These are phyloP conservation scores for Habrosyne pyritoides DNA, from an alignment of 2,888 invertebrate species.

Conservation along the genomic window DNA sequence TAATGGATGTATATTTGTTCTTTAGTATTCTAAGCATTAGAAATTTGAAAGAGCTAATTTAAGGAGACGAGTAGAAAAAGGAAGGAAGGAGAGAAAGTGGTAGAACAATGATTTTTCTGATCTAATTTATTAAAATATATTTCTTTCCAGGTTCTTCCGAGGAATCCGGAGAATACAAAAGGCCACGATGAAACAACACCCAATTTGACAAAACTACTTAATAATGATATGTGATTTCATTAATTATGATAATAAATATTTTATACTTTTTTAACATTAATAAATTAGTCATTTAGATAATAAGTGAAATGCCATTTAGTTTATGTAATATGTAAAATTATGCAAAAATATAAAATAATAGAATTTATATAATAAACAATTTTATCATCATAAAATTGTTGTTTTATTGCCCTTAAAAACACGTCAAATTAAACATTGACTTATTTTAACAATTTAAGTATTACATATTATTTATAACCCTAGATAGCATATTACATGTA, in stretches of 20 bases:
- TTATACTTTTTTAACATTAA: conserved; percentile 53
- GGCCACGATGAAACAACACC: conserved; percentile 63
- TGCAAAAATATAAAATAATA: conserved; percentile 53
- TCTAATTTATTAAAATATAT: conserved; percentile 7
- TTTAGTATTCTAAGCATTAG: too few relatives aligned
- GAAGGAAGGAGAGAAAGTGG: neutral
- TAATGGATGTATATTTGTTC: too few relatives aligned
- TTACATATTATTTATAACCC: too few relatives aligned
- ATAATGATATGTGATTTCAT: conserved; percentile 70
- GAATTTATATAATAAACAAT: too few relatives aligned
- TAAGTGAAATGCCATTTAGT: conserved; percentile 60
- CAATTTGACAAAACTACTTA: conserved; percentile 58
- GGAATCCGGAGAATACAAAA: conserved; percentile 76
- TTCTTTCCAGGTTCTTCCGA: conserved; percentile 70
- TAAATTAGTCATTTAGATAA: conserved; percentile 75
- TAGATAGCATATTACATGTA: too few relatives aligned
- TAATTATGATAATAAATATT: conserved; percentile 53
- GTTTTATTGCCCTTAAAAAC: neutral
- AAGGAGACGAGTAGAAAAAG: too few relatives aligned
- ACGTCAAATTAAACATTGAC: neutral
- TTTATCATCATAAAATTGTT: conserved; percentile 20
- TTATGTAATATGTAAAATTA: conserved; percentile 45
- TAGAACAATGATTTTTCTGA: too few relatives aligned
- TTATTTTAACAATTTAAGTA: too few relatives aligned
- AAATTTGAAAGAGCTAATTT: too few relatives aligned